phyloP scores from a whole-genome alignment of 2,888 invertebrate species.

The Sericinus montela region DNA sequence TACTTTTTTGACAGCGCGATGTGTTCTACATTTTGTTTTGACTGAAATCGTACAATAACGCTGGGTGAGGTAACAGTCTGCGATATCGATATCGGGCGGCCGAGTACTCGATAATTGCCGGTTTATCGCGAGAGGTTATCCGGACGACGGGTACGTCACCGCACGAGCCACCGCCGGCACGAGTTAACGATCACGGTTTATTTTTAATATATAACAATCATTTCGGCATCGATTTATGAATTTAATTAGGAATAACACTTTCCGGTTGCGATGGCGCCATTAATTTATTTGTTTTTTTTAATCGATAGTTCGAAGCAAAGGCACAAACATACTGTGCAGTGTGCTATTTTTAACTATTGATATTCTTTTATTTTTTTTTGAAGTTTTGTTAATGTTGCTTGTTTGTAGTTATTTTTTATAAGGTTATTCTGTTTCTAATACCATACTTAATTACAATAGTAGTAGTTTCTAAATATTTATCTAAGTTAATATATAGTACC shows the following conservation, averaged over 20 bases:
- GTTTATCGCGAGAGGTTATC: conserved; percentile 22
- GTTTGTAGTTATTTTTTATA: no score
- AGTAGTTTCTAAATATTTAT: no score
- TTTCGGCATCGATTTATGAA: conserved; percentile 21
- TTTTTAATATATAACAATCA: conserved; percentile 27
- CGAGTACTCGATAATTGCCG: conserved; percentile 16
- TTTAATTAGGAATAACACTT: conserved; percentile 13
- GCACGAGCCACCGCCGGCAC: conserved; percentile 40
- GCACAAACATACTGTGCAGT: neutral
- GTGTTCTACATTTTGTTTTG: neutral
- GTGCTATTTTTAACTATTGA: neutral
- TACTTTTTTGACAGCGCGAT: no score
- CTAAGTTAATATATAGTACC: no score
- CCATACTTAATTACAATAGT: no score
- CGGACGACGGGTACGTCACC: conserved; percentile 26
- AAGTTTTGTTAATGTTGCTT: neutral
- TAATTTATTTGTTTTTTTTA: conserved; percentile 3
- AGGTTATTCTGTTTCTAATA: no score
- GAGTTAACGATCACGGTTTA: conserved; percentile 17
- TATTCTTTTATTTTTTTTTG: neutral
- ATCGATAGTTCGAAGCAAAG: neutral
- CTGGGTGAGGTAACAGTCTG: conserved; percentile 14
- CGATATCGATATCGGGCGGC: conserved; percentile 14
- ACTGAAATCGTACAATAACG: conserved; percentile 6
- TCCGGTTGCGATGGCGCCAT: conserved; percentile 17